Percentiles rank a stretch among this genome's conserved stretches.
Evolutionary conservation across 2,113 vertebrate genomes (phyloP).

Genomic region (Eulacestoma nigropectus): DNA sequence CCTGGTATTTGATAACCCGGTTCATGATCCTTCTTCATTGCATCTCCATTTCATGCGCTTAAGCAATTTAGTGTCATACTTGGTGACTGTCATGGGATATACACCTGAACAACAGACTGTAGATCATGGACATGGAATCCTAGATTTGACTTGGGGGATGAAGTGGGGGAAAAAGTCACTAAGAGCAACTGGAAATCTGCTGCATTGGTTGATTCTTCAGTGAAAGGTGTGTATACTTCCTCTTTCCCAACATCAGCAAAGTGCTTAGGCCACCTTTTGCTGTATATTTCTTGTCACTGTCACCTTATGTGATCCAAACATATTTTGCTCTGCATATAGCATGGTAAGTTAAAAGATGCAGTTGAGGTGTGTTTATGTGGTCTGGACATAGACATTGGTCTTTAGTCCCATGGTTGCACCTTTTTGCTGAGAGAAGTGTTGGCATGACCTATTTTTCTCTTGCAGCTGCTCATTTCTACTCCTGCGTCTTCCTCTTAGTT

Average conservation of each 20-base stretch:
- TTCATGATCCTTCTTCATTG: background rate
- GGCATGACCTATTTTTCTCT: constrained; percentile 24
- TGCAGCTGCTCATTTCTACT: background rate
- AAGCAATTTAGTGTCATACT: background rate
- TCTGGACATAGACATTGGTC: background rate
- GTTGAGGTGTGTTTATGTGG: background rate
- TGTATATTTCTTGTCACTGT: background rate
- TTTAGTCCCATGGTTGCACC: background rate
- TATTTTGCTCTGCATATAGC: accelerated
- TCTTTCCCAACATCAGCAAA: background rate
- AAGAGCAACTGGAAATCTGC: background rate
- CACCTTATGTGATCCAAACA: background rate
- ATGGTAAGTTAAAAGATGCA: background rate
- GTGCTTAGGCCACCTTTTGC: background rate
- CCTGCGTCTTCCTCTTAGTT: background rate
- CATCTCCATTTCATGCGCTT: background rate
- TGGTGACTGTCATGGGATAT: background rate
- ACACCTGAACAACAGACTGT: background rate
- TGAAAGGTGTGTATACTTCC: background rate
- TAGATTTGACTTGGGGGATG: background rate
- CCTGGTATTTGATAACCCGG: background rate
- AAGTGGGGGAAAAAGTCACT: no score
- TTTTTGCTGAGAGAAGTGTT: background rate
- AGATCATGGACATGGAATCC: background rate
- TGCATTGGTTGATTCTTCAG: background rate